These are phyloP conservation scores for Leiothrix lutea DNA, from an alignment of 2,113 vertebrate genomes.

Conservation along the genomic window DNA sequence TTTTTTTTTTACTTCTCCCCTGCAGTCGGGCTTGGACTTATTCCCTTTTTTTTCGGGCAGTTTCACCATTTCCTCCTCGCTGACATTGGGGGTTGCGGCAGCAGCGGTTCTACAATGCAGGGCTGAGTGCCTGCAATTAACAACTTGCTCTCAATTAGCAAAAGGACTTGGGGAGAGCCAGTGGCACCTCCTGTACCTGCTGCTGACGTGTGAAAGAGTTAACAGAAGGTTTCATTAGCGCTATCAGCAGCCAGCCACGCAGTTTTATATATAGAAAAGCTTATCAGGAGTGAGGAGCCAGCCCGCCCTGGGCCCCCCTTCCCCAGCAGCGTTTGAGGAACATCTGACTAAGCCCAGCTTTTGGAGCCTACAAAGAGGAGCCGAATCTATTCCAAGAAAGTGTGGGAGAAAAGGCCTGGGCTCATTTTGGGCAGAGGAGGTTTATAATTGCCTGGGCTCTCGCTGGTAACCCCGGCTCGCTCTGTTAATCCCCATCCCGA, in stretches of 20 bases:
- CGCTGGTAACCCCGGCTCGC: accelerated
- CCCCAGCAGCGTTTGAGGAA: not conserved
- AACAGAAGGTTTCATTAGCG: not conserved
- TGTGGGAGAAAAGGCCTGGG: not conserved
- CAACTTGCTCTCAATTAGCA: not conserved
- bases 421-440: not conserved
- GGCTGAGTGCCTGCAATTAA: not conserved
- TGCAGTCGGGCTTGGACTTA: not conserved
- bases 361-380: not conserved
- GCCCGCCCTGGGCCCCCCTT: not conserved
- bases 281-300: not conserved
- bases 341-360: not conserved
- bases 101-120: not conserved
- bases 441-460: not conserved
- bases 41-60: not conserved
- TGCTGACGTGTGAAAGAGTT: not conserved
- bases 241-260: not conserved
- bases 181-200: not conserved
- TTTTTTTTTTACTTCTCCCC: not conserved
- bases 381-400: not conserved
- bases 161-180: not conserved
- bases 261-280: not conserved
- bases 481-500: accelerated
- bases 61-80: not conserved
- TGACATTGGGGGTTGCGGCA: accelerated